phyloP scores from a whole-genome alignment of 2,113 vertebrate species.

The Atractosteus spatula region DNA sequence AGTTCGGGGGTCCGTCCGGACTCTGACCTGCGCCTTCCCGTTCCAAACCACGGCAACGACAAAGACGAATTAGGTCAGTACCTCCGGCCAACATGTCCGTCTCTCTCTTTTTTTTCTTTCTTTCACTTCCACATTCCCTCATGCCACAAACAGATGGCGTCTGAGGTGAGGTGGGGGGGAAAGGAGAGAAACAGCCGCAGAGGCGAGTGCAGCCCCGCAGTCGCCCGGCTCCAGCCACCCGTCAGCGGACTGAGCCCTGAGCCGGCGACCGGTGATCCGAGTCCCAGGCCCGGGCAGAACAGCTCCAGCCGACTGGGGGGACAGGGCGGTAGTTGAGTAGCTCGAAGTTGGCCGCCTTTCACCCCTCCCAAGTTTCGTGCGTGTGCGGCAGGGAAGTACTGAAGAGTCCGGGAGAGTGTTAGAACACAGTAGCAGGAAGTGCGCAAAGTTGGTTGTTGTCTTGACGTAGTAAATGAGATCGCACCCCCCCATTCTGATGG shows the following conservation, averaged over 20 bases:
- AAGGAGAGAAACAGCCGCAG: slow-evolving; percentile 17
- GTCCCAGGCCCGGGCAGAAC: background rate
- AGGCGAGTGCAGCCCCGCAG: slow-evolving; percentile 4
- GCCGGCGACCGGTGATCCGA: background rate
- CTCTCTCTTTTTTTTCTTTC: background rate
- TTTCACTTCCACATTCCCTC: slow-evolving; percentile 11
- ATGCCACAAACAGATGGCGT: slow-evolving; percentile 25
- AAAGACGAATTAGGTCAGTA: slow-evolving; percentile 21
- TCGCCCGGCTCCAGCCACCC: background rate
- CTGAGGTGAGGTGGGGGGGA: slow-evolving; percentile 1
- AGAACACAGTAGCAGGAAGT: too few relatives aligned
- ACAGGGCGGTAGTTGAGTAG: too few relatives aligned
- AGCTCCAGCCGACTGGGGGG: background rate
- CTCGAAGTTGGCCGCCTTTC: too few relatives aligned
- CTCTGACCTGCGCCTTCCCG: background rate
- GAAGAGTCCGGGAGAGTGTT: too few relatives aligned
- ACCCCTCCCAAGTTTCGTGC: too few relatives aligned
- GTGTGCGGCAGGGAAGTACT: too few relatives aligned
- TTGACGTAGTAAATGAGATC: too few relatives aligned
- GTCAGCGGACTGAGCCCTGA: too few relatives aligned
- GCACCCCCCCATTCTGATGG: too few relatives aligned
- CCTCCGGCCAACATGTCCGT: slow-evolving; percentile 15
- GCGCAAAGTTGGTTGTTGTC: too few relatives aligned
- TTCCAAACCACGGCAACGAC: background rate
- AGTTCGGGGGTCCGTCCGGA: too few relatives aligned